Conservation (phyloP, 2,888 invertebrate genomes). For the Eristalinus aeneus region DNA sequence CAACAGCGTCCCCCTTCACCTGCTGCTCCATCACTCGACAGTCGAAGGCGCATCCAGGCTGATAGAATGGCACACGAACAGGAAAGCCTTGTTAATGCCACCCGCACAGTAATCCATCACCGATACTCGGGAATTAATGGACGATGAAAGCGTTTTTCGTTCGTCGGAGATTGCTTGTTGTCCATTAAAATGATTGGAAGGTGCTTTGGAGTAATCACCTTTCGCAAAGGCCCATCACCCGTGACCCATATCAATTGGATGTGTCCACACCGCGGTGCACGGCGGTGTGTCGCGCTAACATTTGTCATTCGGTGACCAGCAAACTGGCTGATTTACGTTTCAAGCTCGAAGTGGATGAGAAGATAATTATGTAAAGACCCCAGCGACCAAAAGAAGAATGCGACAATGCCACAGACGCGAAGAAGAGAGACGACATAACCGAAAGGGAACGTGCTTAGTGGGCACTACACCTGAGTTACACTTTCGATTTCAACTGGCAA, state of each 20-base stretch:
- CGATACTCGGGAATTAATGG: conserved; percentile 56
- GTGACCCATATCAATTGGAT: conserved; percentile 63
- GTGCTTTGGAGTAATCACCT: conserved; percentile 50
- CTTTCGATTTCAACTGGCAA: conserved; percentile 59
- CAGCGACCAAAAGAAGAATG: conserved; percentile 2
- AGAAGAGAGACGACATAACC: conserved; percentile 5
- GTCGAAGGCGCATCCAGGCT: not conserved
- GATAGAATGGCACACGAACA: not conserved
- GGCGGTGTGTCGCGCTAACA: not conserved
- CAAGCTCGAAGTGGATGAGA: conserved; percentile 28
- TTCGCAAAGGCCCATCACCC: conserved; percentile 23
- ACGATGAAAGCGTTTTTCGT: conserved; percentile 59
- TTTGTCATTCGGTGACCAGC: not conserved
- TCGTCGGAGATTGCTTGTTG: conserved; percentile 43
- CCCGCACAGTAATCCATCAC: conserved; percentile 52
- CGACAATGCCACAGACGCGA: conserved; percentile 14
- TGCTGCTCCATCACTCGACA: too few species aligned
- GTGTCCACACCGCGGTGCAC: not conserved
- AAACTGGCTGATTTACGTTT: conserved; percentile 44
- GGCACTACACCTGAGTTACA: conserved; percentile 51
- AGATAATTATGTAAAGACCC: conserved; percentile 48
- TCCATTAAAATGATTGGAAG: conserved; percentile 66
- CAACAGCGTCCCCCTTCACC: not conserved
- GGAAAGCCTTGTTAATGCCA: not conserved
- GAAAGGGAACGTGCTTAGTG: conserved; percentile 34